Base-by-base conservation (phyloP, 2,113 vertebrate species). In the Procapra przewalskii region DNA sequence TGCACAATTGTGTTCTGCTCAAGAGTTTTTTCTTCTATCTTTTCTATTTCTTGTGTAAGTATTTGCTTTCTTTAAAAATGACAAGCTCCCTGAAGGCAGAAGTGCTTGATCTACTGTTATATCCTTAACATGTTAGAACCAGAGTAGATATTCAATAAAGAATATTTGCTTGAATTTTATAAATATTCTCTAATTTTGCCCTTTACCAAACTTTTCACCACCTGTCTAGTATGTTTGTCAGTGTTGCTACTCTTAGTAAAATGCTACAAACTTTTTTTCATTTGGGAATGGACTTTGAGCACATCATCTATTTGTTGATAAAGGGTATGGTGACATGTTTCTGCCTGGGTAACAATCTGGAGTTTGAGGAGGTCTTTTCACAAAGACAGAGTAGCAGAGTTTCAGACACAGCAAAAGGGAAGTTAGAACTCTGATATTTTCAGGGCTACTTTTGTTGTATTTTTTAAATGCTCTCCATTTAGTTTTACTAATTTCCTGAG, bases 141-240 rank as follows among this genome's bases (percentile, higher is more conserved):
- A 89, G 83, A 90, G 43, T 60, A 81, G 43, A 87, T 25, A 48
- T 7, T 84, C 93, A 79, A 10, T 96, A 43, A 93, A 43, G 92
- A 93, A 86, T 45, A 31, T 62, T 97, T 5, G 17, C 81, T 90
- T 96, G 62, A 57, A 50, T 81, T 97, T 92, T 91, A n/a, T 88
- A 86, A 92, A 80, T 62, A 8, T 71, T n/a, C 88, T 95, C 95
- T 94, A 84, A 79, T 96, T 91, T 97, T 93, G 5, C 43, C 27
- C 59, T 85, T 95, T 71, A 71, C 25, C 54, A 77, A 91, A 95
- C 25, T 59, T 48, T 92, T 81, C 90, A 88, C 31, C 40, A 36
- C 57, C 21, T 13, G 25, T 55, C 57, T n/a, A 60, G 6, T 77
- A 6, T 77, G 64, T 55, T 48, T 79, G 29, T 81, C 57, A 81